phyloP scores from a whole-genome alignment of 2,797 vertebrate genomes.

The Phaenicophaeus curvirostris region DNA sequence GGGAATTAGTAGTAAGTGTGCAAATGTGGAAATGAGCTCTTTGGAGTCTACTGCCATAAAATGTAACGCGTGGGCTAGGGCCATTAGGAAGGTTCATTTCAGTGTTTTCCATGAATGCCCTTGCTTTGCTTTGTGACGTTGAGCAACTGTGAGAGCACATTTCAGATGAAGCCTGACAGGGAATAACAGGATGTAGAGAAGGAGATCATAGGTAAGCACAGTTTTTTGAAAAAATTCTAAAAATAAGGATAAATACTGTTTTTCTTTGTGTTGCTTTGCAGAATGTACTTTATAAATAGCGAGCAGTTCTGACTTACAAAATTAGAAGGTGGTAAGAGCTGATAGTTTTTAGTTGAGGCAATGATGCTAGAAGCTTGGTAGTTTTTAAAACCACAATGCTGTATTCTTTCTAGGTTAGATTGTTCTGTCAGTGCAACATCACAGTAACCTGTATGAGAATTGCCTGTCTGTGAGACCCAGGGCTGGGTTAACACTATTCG shows the following conservation, averaged over 20 bases:
- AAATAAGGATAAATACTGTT: neutral
- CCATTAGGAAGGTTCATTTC: neutral
- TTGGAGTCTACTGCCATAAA: neutral
- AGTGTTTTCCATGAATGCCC: fast-evolving
- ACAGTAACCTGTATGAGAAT: neutral
- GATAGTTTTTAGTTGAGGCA: neutral
- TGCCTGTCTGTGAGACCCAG: neutral
- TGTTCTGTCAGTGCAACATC: neutral
- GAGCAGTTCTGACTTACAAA: neutral
- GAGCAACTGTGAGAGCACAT: neutral
- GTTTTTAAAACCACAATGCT: neutral
- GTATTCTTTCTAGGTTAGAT: neutral
- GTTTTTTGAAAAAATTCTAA: neutral
- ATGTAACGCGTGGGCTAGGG: neutral
- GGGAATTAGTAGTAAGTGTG: neutral
- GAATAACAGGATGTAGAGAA: neutral
- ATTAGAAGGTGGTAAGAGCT: neutral
- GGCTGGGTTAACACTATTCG: neutral
- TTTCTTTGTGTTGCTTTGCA: neutral
- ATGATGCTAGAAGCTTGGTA: neutral
- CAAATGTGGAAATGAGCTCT: neutral
- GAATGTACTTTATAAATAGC: neutral
- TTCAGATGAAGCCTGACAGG: neutral
- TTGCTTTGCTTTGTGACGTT: neutral
- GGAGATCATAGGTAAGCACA: neutral